phyloP scores from a whole-genome alignment of 2,113 vertebrate genomes.

The Ovibos moschatus region DNA sequence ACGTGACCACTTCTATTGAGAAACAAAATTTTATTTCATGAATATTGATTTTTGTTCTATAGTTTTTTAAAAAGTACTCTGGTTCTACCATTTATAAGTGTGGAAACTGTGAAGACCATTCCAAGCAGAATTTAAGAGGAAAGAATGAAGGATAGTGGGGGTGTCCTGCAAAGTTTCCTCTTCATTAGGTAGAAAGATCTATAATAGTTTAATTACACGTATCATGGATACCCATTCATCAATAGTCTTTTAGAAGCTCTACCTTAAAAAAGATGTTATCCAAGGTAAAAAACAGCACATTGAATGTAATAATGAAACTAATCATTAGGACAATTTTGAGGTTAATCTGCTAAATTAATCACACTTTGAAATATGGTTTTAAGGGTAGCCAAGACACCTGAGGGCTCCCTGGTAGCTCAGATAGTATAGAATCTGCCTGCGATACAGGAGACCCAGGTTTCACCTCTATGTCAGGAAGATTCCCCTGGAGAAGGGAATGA shows the following conservation, averaged over 20 bases:
- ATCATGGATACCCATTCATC: neutral
- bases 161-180: neutral
- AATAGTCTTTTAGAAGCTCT: neutral
- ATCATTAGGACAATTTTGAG: neutral
- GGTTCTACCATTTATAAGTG: neutral
- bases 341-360: neutral
- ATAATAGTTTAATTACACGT: neutral
- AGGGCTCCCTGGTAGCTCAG: neutral
- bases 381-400: neutral
- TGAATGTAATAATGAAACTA: neutral
- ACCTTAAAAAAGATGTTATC: neutral
- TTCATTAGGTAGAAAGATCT: neutral
- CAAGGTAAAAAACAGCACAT: neutral
- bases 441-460: neutral
- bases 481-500: neutral
- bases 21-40: neutral
- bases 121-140: neutral
- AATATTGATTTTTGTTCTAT: neutral
- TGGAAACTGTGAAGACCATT: neutral
- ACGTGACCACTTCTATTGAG: neutral
- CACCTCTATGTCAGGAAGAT: neutral
- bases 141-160: accelerated
- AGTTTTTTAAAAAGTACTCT: neutral
- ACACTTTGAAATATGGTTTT: neutral
- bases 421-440: neutral